phyloP scores from a whole-genome alignment of 2,113 vertebrate genomes.

The Grantiella picta region DNA sequence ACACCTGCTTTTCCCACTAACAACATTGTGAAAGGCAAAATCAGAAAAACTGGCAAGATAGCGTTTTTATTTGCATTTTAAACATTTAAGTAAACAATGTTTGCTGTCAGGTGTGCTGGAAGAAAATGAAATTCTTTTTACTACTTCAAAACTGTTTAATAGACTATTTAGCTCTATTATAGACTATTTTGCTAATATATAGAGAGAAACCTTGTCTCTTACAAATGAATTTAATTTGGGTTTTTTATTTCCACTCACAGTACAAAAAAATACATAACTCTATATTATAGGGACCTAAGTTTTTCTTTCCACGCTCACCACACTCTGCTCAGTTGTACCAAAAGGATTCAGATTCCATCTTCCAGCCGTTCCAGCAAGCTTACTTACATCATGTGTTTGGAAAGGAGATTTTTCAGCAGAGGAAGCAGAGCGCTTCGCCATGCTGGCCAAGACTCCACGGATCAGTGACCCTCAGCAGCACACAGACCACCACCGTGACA shows the following conservation, averaged over 20 bases:
- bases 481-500: slow-evolving; percentile 68
- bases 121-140: background rate
- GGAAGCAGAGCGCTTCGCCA: slow-evolving; percentile 75
- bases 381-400: slow-evolving; percentile 85
- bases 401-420: slow-evolving; percentile 78
- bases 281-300: background rate
- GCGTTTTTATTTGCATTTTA: slow-evolving; percentile 2
- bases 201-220: background rate
- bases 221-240: background rate
- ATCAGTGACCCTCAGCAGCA: slow-evolving; percentile 74
- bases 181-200: background rate
- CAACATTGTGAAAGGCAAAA: background rate
- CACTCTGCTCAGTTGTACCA: slow-evolving; percentile 26
- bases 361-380: slow-evolving; percentile 58
- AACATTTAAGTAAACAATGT: background rate
- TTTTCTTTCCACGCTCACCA: slow-evolving; percentile 59
- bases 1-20: background rate
- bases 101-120: background rate
- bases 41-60: background rate
- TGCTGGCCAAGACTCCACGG: slow-evolving; percentile 67
- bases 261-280: slow-evolving; percentile 4
- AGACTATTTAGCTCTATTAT: background rate
- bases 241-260: slow-evolving; percentile 11
- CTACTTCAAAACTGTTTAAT: background rate
- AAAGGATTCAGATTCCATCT: slow-evolving; percentile 69